Evolutionary conservation across 2,888 invertebrate species (phyloP).

Genomic region (Timema podura): DNA sequence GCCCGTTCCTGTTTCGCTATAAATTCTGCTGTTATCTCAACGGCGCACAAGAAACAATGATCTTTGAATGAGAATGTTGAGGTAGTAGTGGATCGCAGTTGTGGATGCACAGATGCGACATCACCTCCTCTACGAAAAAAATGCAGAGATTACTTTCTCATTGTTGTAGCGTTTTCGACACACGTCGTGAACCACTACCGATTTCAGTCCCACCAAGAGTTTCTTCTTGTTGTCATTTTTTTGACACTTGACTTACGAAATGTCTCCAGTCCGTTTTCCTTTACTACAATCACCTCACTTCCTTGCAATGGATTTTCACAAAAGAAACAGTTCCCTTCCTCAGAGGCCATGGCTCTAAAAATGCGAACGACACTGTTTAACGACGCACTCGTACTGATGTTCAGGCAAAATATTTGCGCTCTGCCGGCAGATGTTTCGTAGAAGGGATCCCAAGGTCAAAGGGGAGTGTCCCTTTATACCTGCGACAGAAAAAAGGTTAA

Average conservation of each 20-base stretch:
- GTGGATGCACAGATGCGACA: neutral
- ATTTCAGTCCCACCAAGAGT: neutral
- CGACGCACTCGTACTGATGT: neutral
- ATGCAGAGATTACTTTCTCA: neutral
- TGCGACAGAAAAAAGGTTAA: neutral
- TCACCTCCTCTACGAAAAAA: neutral
- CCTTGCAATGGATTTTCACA: neutral
- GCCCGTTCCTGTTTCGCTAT: neutral
- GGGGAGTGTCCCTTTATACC: neutral
- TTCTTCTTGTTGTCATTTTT: neutral
- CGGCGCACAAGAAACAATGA: neutral
- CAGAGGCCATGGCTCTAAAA: neutral
- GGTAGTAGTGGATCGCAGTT: neutral
- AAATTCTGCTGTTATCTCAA: neutral
- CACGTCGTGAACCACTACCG: neutral
- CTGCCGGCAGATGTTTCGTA: neutral
- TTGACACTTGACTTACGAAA: neutral
- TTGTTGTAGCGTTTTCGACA: slow-evolving; percentile 8
- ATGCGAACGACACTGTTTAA: neutral
- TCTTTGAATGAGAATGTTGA: neutral
- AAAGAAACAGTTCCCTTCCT: neutral
- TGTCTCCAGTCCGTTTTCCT: neutral
- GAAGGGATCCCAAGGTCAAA: neutral
- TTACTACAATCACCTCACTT: neutral
- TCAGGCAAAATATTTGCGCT: neutral